phyloP scores from a whole-genome alignment of 2,113 vertebrate genomes.

The Pleuronectes platessa region DNA sequence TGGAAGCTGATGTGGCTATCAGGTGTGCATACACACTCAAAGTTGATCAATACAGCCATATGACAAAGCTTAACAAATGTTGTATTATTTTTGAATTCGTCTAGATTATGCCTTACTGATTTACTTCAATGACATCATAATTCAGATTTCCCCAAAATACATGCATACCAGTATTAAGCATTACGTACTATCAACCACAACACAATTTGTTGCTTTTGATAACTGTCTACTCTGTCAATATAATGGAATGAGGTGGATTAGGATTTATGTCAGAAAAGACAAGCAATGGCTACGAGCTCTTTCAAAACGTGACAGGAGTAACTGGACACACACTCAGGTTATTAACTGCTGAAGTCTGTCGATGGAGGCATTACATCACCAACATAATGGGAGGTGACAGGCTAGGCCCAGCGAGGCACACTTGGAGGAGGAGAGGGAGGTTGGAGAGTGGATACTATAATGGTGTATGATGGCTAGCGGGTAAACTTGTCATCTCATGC shows the following conservation, averaged over 20 bases:
- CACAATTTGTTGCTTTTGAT: too few species aligned
- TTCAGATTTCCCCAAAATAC: not conserved
- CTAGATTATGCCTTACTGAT: constrained; percentile 61
- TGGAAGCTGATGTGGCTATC: constrained; percentile 90
- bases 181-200: too few species aligned
- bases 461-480: constrained; percentile 30
- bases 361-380: constrained; percentile 63
- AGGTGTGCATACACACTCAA: constrained; percentile 81
- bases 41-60: constrained; percentile 21
- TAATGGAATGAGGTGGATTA: too few species aligned
- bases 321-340: not conserved
- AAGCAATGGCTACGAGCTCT: not conserved
- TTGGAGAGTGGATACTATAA: constrained; percentile 12
- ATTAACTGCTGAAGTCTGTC: not conserved
- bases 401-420: constrained; percentile 25
- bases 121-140: constrained; percentile 56
- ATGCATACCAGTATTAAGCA: not conserved
- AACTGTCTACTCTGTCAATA: too few species aligned
- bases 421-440: constrained; percentile 21
- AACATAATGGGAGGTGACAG: constrained; percentile 43
- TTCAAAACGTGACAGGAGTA: not conserved
- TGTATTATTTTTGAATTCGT: not conserved
- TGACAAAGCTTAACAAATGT: constrained; percentile 28
- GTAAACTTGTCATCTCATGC: constrained; percentile 27
- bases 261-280: too few species aligned